These are phyloP conservation scores for Lordiphosa stackelbergi DNA, from an alignment of 1,140 invertebrate genomes.

Conservation along the genomic window DNA sequence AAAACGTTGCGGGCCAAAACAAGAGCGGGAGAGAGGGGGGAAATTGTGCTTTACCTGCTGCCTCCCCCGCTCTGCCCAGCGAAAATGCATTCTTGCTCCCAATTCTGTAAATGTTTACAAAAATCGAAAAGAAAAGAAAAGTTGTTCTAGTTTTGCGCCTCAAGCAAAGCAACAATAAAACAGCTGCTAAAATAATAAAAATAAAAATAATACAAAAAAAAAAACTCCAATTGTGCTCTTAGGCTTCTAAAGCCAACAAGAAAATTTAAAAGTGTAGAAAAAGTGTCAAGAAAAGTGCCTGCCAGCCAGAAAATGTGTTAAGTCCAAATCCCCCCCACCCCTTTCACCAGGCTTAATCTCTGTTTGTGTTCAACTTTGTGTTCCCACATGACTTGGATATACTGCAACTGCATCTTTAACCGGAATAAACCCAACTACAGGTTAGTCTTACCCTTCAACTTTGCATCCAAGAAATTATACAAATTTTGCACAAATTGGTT, in stretches of 20 bases:
- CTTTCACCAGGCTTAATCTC: background rate
- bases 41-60: too few relatives aligned
- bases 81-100: constrained; percentile 49
- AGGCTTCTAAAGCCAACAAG: constrained; percentile 1
- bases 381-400: constrained; percentile 41
- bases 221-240: background rate
- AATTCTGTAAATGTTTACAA: constrained; percentile 64
- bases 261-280: constrained; percentile 9
- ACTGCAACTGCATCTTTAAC: constrained; percentile 17
- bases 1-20: background rate
- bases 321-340: constrained; percentile 30
- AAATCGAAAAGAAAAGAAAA: constrained; percentile 32
- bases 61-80: constrained; percentile 6
- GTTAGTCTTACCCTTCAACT: constrained; percentile 16
- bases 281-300: constrained; percentile 38
- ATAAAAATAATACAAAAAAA: constrained; percentile 13
- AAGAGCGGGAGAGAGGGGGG: too few relatives aligned
- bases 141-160: constrained; percentile 3
- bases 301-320: constrained; percentile 45
- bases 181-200: constrained; percentile 32
- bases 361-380: constrained; percentile 8
- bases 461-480: constrained; percentile 18
- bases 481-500: constrained; percentile 23
- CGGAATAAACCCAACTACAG: constrained; percentile 37
- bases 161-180: constrained; percentile 42